phyloP scores from a whole-genome alignment of 2,113 vertebrate genomes.

The Fulica atra region DNA sequence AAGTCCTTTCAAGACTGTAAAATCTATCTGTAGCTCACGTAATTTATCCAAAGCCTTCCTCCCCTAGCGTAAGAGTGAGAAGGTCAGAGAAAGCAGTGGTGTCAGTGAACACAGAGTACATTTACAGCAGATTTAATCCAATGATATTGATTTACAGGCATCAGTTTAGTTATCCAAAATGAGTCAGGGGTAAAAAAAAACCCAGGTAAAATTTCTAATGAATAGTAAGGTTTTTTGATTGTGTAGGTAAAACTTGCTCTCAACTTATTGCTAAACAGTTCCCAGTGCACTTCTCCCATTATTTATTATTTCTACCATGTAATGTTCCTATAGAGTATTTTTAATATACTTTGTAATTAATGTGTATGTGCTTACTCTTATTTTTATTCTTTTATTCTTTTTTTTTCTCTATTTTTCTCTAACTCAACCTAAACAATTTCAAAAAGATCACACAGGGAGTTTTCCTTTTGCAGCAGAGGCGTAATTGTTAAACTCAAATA shows the following conservation, averaged over 20 bases:
- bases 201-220: background rate
- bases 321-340: background rate
- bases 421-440: background rate
- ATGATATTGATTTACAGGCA: background rate
- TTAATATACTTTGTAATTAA: background rate
- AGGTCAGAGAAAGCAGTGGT: background rate
- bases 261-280: background rate
- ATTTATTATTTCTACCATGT: background rate
- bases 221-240: background rate
- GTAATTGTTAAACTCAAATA: background rate
- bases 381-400: background rate
- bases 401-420: no score
- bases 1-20: slow-evolving; percentile 85
- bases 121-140: background rate
- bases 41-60: slow-evolving; percentile 84
- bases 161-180: background rate
- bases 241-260: background rate
- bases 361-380: background rate
- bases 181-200: background rate
- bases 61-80: slow-evolving; percentile 74
- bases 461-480: background rate
- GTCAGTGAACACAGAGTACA: background rate
- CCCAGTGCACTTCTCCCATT: background rate
- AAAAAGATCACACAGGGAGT: background rate
- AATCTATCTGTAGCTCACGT: slow-evolving; percentile 78